A percentile compares a stretch with the other conserved stretches of the same genome.
These are phyloP conservation scores for Parapsyche elsis DNA, from an alignment of 1,140 invertebrate species.

Conservation along the genomic window DNA sequence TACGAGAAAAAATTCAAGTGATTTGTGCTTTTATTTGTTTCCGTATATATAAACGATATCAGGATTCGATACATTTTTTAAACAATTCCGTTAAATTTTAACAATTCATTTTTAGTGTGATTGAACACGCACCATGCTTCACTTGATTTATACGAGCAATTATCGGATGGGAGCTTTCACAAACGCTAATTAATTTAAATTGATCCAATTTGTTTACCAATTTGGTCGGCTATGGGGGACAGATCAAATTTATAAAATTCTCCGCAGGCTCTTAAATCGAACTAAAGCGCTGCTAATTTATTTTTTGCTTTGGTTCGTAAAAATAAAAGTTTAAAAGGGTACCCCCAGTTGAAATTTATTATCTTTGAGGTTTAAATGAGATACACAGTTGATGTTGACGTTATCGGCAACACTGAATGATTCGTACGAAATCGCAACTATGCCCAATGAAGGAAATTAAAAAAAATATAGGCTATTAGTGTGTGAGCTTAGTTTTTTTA, in stretches of 20 bases:
- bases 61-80: too few species aligned
- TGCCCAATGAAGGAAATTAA: neutral
- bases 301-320: too few species aligned
- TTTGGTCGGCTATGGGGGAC: neutral
- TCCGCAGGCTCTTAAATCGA: neutral
- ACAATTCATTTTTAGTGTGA: neutral
- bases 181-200: neutral
- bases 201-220: conserved; percentile 11
- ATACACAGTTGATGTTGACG: neutral
- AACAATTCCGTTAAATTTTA: too few species aligned
- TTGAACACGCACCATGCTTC: neutral
- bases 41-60: too few species aligned
- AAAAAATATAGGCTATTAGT: conserved; percentile 21
- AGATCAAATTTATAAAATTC: neutral
- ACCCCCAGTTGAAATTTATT: neutral
- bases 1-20: neutral
- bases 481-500: neutral
- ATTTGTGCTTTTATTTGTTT: conserved; percentile 1
- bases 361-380: neutral
- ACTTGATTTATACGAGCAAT: neutral
- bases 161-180: neutral
- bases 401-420: neutral
- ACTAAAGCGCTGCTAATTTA: too few species aligned
- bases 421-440: neutral
- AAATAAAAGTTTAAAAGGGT: neutral